phyloP scores from a whole-genome alignment of 1,140 invertebrate species.

The Hylaeus anthracinus region DNA sequence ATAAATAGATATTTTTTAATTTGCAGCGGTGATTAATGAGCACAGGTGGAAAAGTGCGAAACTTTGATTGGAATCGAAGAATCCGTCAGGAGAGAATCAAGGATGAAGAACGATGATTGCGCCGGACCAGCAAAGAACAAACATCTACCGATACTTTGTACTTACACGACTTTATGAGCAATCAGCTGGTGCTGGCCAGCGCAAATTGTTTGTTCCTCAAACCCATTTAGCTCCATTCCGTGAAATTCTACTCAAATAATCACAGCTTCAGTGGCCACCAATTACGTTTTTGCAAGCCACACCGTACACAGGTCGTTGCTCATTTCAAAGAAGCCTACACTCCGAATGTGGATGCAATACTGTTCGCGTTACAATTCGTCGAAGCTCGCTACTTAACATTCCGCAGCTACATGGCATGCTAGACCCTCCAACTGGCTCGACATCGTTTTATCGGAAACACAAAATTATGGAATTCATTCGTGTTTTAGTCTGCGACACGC shows the following conservation, averaged over 20 bases:
- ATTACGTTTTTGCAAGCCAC: constrained; percentile 75
- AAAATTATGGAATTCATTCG: no score
- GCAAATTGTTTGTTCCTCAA: constrained; percentile 81
- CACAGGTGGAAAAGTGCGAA: not conserved
- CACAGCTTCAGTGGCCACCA: constrained; percentile 77
- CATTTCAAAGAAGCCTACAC: constrained; percentile 52
- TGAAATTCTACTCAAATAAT: constrained; percentile 80
- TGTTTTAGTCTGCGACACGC: no score
- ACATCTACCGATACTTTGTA: constrained; percentile 74
- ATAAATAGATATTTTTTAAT: no score
- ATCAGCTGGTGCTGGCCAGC: constrained; percentile 76
- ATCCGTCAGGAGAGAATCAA: constrained; percentile 28
- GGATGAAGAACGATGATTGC: constrained; percentile 46
- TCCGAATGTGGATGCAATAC: constrained; percentile 46
- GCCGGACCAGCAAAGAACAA: constrained; percentile 69
- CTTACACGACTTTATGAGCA: constrained; percentile 78
- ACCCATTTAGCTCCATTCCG: constrained; percentile 80
- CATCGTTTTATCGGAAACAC: no score
- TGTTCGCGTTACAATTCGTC: constrained; percentile 53
- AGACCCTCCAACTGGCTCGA: not conserved
- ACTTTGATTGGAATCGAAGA: no score
- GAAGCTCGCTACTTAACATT: constrained; percentile 36
- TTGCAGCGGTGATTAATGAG: no score
- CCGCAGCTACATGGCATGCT: not conserved
- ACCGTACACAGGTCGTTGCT: constrained; percentile 39